phyloP scores from a whole-genome alignment of 1,140 invertebrate species.

The Halesus radiatus region DNA sequence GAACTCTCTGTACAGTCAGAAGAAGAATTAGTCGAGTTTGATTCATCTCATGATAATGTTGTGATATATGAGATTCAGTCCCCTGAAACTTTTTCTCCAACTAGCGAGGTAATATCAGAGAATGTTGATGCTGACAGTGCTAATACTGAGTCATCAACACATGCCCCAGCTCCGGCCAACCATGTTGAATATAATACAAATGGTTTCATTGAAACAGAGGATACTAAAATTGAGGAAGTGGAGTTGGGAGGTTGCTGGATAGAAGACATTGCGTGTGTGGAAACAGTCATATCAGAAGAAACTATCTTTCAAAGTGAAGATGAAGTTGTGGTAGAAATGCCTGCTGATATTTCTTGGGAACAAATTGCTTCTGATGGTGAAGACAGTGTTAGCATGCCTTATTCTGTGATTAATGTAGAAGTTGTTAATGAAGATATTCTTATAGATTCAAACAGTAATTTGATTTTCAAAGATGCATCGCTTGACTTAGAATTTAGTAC shows the following conservation, averaged over 20 bases:
- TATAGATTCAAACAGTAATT: constrained; percentile 53
- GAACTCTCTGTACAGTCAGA: constrained; percentile 14
- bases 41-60: background rate
- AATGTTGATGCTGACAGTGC: background rate
- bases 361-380: constrained; percentile 5
- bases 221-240: constrained; percentile 42
- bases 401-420: constrained; percentile 16
- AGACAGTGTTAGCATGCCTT: constrained; percentile 9
- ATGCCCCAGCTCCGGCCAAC: background rate
- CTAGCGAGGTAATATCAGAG: background rate
- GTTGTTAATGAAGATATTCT: constrained; percentile 35
- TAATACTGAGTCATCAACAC: background rate
- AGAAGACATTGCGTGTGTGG: constrained; percentile 66
- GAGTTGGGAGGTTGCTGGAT: constrained; percentile 62
- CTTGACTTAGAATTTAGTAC: background rate
- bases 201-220: background rate
- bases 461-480: constrained; percentile 19
- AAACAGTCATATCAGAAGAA: constrained; percentile 67
- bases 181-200: background rate
- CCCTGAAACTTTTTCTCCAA: background rate
- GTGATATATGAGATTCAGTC: constrained; percentile 19
- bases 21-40: constrained; percentile 4
- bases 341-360: constrained; percentile 16
- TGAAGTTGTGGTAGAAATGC: background rate
- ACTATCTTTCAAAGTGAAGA: constrained; percentile 37